phyloP scores from a whole-genome alignment of 2,888 invertebrate genomes.

The Dyspetes luteomarginatus region DNA sequence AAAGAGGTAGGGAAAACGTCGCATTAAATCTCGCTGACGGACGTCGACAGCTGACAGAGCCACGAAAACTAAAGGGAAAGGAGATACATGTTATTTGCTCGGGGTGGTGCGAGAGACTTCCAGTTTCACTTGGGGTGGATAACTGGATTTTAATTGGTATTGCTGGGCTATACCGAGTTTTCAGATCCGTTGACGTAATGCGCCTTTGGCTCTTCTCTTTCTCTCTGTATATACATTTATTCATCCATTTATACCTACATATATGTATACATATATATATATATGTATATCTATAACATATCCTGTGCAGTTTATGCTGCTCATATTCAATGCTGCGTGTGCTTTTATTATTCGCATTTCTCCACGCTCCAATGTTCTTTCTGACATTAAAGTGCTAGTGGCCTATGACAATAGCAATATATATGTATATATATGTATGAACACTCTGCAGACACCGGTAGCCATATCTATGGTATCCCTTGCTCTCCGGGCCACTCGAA shows the following conservation, averaged over 20 bases:
- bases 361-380: constrained; percentile 29
- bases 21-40: constrained; percentile 52
- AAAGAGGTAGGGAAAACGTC: constrained; percentile 36
- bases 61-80: constrained; percentile 46
- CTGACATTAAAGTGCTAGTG: constrained; percentile 46
- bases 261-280: constrained; percentile 18
- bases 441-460: constrained; percentile 52
- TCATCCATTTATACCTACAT: not conserved
- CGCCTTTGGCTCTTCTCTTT: constrained; percentile 31
- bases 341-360: constrained; percentile 36
- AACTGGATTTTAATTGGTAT: constrained; percentile 69
- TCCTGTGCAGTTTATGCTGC: constrained; percentile 5
- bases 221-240: not conserved
- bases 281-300: constrained; percentile 19
- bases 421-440: not conserved
- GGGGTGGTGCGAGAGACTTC: constrained; percentile 53
- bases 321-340: constrained; percentile 28
- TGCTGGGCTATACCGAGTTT: constrained; percentile 33
- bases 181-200: constrained; percentile 50
- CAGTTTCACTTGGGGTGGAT: constrained; percentile 61
- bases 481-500: constrained; percentile 55
- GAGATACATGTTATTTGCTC: constrained; percentile 48
- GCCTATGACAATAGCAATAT: constrained; percentile 57
- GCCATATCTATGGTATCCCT: constrained; percentile 43
- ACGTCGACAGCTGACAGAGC: constrained; percentile 62